Evolutionary conservation across 2,797 vertebrate genomes (phyloP), one percentile per base, ranked within the genome.

Genomic region (Chrosomus eos): DNA sequence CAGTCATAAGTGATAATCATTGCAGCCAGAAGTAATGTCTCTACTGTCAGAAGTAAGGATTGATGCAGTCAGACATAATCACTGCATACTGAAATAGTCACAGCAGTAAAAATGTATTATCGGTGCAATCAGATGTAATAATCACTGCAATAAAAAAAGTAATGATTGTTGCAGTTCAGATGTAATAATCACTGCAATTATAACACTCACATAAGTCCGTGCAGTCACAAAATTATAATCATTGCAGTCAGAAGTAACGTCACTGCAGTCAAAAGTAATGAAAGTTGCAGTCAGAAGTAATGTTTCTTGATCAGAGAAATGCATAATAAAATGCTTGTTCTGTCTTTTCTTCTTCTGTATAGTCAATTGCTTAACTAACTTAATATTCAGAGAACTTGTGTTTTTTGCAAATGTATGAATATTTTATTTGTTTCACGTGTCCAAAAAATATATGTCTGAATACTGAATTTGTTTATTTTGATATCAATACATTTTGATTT

Each of bases 311-410:
- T 45, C 43, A 45, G 43, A 45, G 43, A 45, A 45, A 45, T 13
- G 11, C 43, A 4, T 45, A 45, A 14, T 45, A 45, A 45, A 45
- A 45, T 45, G 43, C 43, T 45, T 45, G 43, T 14, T 45, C 43
- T 45, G 43, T 4, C 14, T 14, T 14, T 14, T 45, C 13, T 48
- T 45, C 18, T 48, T 18, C 16, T 48, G 5, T 58, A 66, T 16
- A n/a, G 21, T 80, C 31, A 26, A 70, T 9, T 58, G 55, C 53
- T 28, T 23, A 58, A 72, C 36, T 43, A 11, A 58, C 66, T 23
- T 80, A 68, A 51, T 80, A 55, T 43, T 81, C 51, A 58, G 23
- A 58, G 3, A 31, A 10, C n/a, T 58, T 67, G 62, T 80, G 43
- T 28, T 80, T 70, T 80, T 53, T 26, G 45, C 14, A 68, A 48